Base-by-base conservation (phyloP, 37 sponge, comb jelly and placozoan genomes). In the Chondrosia reniformis region DNA sequence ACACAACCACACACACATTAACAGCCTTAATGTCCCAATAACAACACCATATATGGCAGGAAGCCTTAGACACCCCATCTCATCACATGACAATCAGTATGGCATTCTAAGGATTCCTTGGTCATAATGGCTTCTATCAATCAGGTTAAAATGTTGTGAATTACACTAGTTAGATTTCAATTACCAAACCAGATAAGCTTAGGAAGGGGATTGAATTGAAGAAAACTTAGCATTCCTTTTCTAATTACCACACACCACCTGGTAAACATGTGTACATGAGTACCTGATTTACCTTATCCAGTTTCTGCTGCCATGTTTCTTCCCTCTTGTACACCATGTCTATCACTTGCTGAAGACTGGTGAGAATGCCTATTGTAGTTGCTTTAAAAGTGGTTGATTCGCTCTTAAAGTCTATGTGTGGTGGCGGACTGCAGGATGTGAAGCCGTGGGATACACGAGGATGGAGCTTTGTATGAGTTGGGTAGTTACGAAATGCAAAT, bases 321-420 rank as follows among this genome's bases (percentile, higher is more conserved):
- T 96, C 96, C 37, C 94, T 86, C 67, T 81, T 84, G 33, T 19
- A 42, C 78, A 93, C 89, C 33, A 84, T 24, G 17, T 96, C 96
- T 32, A 89, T 84, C 45, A 91, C 89, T 37, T 96, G 79, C 9
- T 84, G 83, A 21, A 96, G 55, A 30, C 88, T 55, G 1, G 96
- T 55, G 21, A 96, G 67, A n/a, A 96, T 77, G 5, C 88, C 96
- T 49, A 90, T 81, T 4, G 96, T 92, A 2, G 96, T 95, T n/a
- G 96, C 96, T 64, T 93, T 93, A 38, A 96, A 96, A 1, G 96
- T 96, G 63, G 86, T 63, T 7, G 90, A 82, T 64, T 96, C 96
- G 7, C 85, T 90, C 3, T 76, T 46, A 42, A 92, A 87, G 62
- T 92, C 96, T 52, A 84, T 41, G 21, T 44, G 63, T 22, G 54